Conservation (phyloP, 2,113 vertebrate genomes). For the Ochotona curzoniae region DNA sequence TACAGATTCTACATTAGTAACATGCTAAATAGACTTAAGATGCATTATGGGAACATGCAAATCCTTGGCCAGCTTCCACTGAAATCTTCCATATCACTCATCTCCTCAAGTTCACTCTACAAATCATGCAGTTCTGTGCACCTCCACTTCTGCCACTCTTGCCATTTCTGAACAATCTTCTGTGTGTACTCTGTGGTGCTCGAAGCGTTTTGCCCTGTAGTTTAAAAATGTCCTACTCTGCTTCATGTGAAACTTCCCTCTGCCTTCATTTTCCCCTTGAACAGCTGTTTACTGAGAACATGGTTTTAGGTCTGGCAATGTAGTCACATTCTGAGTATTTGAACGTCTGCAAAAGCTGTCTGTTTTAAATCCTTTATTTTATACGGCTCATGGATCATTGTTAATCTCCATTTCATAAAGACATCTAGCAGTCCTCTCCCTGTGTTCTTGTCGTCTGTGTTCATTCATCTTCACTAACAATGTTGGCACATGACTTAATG, state of each 20-base stretch:
- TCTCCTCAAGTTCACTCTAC: not conserved
- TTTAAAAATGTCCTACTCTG: not conserved
- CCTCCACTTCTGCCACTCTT: not conserved
- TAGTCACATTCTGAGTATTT: not conserved
- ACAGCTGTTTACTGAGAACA: not conserved
- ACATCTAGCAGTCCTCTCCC: not conserved
- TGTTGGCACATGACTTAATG: not conserved
- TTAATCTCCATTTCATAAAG: not conserved
- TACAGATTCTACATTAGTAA: not conserved
- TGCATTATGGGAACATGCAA: not conserved
- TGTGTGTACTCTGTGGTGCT: not conserved
- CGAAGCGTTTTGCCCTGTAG: not conserved
- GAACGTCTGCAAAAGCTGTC: not conserved
- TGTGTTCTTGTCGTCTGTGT: not conserved
- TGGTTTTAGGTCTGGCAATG: not conserved
- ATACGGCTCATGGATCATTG: not conserved
- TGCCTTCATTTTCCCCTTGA: not conserved
- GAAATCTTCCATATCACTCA: not conserved
- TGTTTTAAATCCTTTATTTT: not conserved
- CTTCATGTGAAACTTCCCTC: not conserved
- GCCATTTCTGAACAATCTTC: not conserved
- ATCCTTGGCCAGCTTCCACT: not conserved
- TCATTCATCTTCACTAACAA: not conserved
- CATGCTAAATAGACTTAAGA: not conserved
- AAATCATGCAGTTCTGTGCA: not conserved